Conservation (phyloP, 2,888 invertebrate genomes). For the Smittia aterrima region DNA sequence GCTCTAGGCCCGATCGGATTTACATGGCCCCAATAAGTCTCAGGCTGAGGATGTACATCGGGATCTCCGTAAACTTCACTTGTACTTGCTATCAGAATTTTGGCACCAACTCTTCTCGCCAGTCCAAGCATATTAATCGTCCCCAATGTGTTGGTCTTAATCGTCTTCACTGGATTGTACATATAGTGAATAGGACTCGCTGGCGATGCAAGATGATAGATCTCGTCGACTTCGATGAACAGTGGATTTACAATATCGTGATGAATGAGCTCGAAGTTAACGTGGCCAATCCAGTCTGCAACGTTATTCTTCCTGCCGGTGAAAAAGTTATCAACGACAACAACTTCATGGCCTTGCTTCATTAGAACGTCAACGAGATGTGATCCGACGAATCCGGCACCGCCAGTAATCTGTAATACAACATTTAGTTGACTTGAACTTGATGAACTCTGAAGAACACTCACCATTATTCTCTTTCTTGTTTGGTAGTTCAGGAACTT, state of each 20-base stretch:
- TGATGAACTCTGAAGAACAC: slow-evolving; percentile 43
- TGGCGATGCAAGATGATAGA: slow-evolving; percentile 98
- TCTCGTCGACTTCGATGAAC: slow-evolving; percentile 96
- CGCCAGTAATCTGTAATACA: slow-evolving; percentile 77
- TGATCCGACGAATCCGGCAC: slow-evolving; percentile 98
- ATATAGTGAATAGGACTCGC: slow-evolving; percentile 99
- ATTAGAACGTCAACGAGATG: slow-evolving; percentile 95
- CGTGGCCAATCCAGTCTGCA: slow-evolving; percentile 98
- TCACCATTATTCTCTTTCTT: slow-evolving; percentile 86
- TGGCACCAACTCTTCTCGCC: slow-evolving; percentile 89
- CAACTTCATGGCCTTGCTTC: slow-evolving; percentile 94
- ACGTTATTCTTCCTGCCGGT: slow-evolving; percentile 96
- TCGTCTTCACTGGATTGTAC: slow-evolving; percentile 99
- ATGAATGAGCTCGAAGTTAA: slow-evolving; percentile 97
- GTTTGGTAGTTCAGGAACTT: slow-evolving; percentile 88
- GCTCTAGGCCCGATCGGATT: slow-evolving; percentile 96
- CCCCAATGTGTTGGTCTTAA: slow-evolving; percentile 97
- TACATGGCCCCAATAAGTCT: slow-evolving; percentile 98
- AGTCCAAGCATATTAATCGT: slow-evolving; percentile 91
- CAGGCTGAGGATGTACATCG: slow-evolving; percentile 95
- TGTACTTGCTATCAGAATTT: slow-evolving; percentile 93
- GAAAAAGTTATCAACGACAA: slow-evolving; percentile 97
- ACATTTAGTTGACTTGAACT: slow-evolving; percentile 2
- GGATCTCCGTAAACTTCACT: slow-evolving; percentile 99
- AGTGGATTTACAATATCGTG: slow-evolving; percentile 98